Evolutionary conservation across 2,797 vertebrate genomes (phyloP).

Genomic region (Bryconaethiops microstoma): DNA sequence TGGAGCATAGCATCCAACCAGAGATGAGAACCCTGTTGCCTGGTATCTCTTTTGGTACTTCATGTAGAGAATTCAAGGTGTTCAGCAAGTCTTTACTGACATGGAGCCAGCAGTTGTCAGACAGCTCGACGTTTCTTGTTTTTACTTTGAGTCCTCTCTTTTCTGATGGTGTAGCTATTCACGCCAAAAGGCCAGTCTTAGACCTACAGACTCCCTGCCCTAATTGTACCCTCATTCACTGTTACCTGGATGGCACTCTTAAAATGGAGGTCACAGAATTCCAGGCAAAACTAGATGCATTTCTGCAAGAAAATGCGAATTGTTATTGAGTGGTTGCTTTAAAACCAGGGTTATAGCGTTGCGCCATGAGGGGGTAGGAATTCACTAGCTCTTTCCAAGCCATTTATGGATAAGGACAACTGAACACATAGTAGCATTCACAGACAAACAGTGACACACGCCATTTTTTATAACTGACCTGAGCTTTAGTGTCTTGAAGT

Average conservation of each 20-base stretch:
- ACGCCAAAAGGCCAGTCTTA: too few species aligned
- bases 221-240: not conserved
- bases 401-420: too few species aligned
- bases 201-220: not conserved
- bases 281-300: too few species aligned
- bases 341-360: too few species aligned
- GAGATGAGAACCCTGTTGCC: not conserved
- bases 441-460: too few species aligned
- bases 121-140: not conserved
- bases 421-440: too few species aligned
- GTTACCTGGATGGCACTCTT: not conserved
- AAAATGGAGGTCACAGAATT: not conserved
- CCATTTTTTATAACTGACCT: too few species aligned
- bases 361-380: too few species aligned
- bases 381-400: too few species aligned
- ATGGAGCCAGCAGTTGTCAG: not conserved
- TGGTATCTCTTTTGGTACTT: not conserved
- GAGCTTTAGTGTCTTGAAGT: too few species aligned
- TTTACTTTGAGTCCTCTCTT: not conserved
- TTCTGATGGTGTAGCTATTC: not conserved
- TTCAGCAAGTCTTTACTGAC: not conserved
- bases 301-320: too few species aligned
- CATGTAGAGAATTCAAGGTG: not conserved
- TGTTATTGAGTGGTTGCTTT: too few species aligned
- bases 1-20: not conserved